These are phyloP conservation scores for Anthonomus grandis DNA, from an alignment of 1,140 invertebrate genomes.

Conservation along the genomic window DNA sequence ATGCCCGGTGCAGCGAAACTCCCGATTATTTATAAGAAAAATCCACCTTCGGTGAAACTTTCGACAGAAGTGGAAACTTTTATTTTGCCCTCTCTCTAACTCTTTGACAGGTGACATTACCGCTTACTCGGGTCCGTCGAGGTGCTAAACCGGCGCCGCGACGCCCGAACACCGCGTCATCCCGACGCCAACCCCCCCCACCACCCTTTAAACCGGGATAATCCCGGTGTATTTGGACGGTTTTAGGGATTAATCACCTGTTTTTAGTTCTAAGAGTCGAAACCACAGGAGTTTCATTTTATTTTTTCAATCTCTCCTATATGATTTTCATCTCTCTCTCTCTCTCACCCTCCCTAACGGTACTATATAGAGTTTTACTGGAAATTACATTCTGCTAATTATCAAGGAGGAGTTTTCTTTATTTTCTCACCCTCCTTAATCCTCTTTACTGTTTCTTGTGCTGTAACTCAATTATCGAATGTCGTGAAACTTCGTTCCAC, in stretches of 20 bases:
- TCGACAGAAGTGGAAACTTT: no score
- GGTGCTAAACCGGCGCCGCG: slow-evolving; percentile 14
- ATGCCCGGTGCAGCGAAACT: no score
- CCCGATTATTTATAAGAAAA: no score
- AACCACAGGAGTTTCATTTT: no score
- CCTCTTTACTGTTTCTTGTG: slow-evolving; percentile 9
- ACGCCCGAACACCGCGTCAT: slow-evolving; percentile 4
- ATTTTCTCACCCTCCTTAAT: no score
- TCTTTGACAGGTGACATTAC: slow-evolving; percentile 9
- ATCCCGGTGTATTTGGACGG: not conserved
- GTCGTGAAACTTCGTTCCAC: slow-evolving; percentile 1
- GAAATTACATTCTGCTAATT: no score
- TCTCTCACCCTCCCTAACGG: no score
- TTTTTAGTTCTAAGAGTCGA: not conserved
- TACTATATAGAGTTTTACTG: no score
- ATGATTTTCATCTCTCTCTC: no score
- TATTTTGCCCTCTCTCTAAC: slow-evolving; percentile 4
- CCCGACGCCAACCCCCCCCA: not conserved
- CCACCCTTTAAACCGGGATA: slow-evolving; percentile 5
- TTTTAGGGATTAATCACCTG: slow-evolving; percentile 4
- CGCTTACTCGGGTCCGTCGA: slow-evolving; percentile 3
- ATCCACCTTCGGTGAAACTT: no score
- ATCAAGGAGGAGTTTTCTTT: no score
- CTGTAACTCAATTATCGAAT: slow-evolving; percentile 3
- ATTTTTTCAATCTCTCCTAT: slow-evolving; percentile 1